Evolutionary conservation across 1,140 invertebrate genomes (phyloP), one percentile per base, ranked within the genome.

Genomic region (Drosophila tsacasi): DNA sequence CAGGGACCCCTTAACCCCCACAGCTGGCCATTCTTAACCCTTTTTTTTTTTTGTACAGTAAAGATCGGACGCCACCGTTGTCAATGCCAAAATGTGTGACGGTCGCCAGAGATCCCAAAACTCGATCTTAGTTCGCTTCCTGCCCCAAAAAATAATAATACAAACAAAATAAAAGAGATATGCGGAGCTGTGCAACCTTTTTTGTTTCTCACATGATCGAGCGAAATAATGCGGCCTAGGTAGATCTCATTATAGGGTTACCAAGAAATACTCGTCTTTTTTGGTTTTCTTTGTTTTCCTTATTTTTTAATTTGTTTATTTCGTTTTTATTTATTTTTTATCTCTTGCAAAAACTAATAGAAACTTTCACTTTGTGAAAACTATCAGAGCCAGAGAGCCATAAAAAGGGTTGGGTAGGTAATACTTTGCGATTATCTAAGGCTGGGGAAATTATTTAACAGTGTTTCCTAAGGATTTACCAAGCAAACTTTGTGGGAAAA

Each of bases 51-150:
- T 13, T 27, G 27, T 5, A 15, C 35, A 27, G 76, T 52, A 23
- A 37, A 55, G 52, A 55, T 55, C 52, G 82, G 52, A 84, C 81
- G 78, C 78, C 79, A 79, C 64, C 69, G 74, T 82, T 86, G 83
- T 89, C 81, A 87, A 89, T 84, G 85, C 81, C 81, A 81, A 80
- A 87, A 57, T 77, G 80, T 83, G 73, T 77, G 76, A 79, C 66
- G 76, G 64, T 83, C 62, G 59, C 58, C 67, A 72, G 59, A 72
- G 59, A 78, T 80, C 77, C 72, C 67, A 66, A 72, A 62, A 60
- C 83, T 79, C 75, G 78, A 76, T 76, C 62, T 50, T 35, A 59
- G 55, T 64, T 67, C 60, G 77, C 60, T 84, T 85, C 78, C 82
- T 77, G 78, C 47, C 63, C 65, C 63, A 55, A 80, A 79, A 79